phyloP scores from a whole-genome alignment of 2,888 invertebrate species.

The Sipunculus nudus region DNA sequence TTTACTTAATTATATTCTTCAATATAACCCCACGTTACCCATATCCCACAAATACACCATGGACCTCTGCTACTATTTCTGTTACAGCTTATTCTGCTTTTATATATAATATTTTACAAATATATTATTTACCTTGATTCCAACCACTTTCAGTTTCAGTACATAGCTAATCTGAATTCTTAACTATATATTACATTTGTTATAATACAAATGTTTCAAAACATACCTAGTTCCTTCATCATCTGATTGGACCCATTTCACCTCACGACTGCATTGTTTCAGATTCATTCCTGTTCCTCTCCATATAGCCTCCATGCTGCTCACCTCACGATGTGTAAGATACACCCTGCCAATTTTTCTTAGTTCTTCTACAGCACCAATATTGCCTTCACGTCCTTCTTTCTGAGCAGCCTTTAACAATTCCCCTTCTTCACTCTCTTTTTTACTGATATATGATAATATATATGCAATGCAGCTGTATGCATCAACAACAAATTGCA shows the following conservation, averaged over 20 bases:
- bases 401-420: background rate
- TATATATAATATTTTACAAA: no score
- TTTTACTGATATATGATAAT: background rate
- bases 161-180: no score
- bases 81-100: no score
- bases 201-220: no score
- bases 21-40: no score
- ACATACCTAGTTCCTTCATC: no score
- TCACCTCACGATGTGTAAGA: background rate
- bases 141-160: no score
- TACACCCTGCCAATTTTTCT: background rate
- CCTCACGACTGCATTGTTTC: conserved; percentile 2
- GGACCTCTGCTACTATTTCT: no score
- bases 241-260: background rate
- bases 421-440: background rate
- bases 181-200: no score
- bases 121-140: no score
- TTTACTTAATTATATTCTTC: no score
- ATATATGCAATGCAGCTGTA: conserved; percentile 1
- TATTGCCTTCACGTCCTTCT: conserved; percentile 2
- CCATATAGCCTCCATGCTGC: background rate
- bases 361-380: background rate
- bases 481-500: conserved; percentile 1
- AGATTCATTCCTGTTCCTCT: conserved; percentile 1
- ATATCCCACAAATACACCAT: no score